Evolutionary conservation across 1,140 invertebrate genomes (phyloP).

Genomic region (Bacillus rossius): DNA sequence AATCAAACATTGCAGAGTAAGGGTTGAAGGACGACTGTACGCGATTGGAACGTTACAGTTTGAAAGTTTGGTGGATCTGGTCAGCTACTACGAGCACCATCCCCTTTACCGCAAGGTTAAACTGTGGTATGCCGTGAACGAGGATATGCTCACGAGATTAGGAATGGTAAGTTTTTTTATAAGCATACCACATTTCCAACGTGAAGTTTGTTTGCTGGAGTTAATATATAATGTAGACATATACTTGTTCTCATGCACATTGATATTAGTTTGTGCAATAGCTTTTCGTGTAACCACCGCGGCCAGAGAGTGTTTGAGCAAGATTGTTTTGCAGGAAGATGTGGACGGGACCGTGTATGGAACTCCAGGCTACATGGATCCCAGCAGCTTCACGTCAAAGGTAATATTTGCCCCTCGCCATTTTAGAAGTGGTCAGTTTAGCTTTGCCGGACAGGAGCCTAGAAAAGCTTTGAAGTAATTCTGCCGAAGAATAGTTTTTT

Average conservation of each 20-base stretch:
- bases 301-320: not conserved
- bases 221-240: no score
- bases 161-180: no score
- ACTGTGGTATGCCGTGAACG: constrained; percentile 79
- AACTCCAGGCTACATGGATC: constrained; percentile 85
- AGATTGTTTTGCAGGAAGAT: constrained; percentile 14
- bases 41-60: constrained; percentile 87
- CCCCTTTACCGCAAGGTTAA: constrained; percentile 88
- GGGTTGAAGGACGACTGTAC: constrained; percentile 84
- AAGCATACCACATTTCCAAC: no score
- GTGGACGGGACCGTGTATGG: constrained; percentile 65
- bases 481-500: no score
- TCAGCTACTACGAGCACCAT: constrained; percentile 86
- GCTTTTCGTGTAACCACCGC: not conserved
- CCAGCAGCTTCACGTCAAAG: constrained; percentile 62
- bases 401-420: no score
- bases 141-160: constrained; percentile 52
- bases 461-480: no score
- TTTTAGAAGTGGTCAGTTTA: no score
- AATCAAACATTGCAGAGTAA: constrained; percentile 94
- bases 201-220: no score
- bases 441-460: no score
- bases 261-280: no score
- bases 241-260: no score
- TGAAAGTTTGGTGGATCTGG: constrained; percentile 89